A percentile compares a stretch with the other conserved stretches of the same genome.
Conservation (phyloP, 2,113 vertebrate genomes). For the Anguilla rostrata region DNA sequence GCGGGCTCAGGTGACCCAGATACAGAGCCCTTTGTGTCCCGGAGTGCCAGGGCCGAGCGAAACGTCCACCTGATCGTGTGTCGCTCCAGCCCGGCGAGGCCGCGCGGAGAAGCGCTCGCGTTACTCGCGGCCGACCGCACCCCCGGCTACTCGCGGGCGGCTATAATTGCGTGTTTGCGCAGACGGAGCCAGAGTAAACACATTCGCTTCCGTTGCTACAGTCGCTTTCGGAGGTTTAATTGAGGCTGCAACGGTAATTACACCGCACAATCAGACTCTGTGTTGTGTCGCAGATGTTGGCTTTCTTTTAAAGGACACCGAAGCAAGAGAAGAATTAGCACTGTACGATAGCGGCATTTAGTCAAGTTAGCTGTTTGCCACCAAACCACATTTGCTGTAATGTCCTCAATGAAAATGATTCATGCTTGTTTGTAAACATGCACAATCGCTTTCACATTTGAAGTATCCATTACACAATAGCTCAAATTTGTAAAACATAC, state of each 20-base stretch:
- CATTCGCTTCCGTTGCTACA: not conserved
- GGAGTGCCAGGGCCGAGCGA: not conserved
- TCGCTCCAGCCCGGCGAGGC: not conserved
- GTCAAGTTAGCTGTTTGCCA: not conserved
- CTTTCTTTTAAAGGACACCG: not conserved
- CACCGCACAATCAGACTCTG: not conserved
- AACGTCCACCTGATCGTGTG: not conserved
- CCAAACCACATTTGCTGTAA: not conserved
- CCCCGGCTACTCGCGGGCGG: not conserved
- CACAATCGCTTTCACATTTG: not conserved
- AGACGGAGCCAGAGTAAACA: conserved; percentile 4
- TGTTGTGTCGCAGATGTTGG: not conserved
- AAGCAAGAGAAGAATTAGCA: not conserved
- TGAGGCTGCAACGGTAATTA: not conserved
- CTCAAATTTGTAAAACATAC: no score
- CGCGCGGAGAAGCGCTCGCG: not conserved
- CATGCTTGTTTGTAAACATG: not conserved
- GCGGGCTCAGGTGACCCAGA: conserved; percentile 4
- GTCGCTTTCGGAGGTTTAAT: not conserved
- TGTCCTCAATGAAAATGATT: not conserved
- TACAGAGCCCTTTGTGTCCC: conserved; percentile 11
- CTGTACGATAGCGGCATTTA: not conserved
- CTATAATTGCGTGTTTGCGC: not conserved
- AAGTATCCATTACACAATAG: not conserved
- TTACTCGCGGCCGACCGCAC: not conserved